Conservation (phyloP, 2,888 invertebrate species). For the Clostera curtula region DNA sequence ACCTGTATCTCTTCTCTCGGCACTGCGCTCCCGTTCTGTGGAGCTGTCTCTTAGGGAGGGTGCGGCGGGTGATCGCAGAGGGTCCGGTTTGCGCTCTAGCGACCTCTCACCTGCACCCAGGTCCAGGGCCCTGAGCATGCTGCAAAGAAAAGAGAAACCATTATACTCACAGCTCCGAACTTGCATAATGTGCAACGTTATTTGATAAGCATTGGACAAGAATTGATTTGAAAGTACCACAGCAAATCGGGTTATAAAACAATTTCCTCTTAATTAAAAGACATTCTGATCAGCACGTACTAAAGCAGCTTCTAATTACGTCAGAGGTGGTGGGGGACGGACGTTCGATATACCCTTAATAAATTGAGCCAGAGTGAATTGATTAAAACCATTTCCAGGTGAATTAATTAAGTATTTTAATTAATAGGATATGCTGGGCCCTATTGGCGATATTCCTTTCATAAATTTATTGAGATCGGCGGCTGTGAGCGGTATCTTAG, state of each 20-base stretch:
- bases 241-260: no score
- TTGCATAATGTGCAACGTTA: no score
- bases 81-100: slow-evolving; percentile 61
- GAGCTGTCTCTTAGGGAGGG: slow-evolving; percentile 44
- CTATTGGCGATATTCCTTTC: slow-evolving; percentile 75
- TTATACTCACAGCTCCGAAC: no score
- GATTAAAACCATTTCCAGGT: slow-evolving; percentile 73
- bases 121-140: slow-evolving; percentile 87
- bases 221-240: no score
- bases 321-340: slow-evolving; percentile 19
- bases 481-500: slow-evolving; percentile 53
- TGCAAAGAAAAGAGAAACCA: slow-evolving; percentile 51
- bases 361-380: slow-evolving; percentile 68
- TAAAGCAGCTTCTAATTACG: slow-evolving; percentile 19
- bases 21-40: slow-evolving; percentile 51
- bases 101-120: slow-evolving; percentile 52
- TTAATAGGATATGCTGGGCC: slow-evolving; percentile 72
- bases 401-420: slow-evolving; percentile 75
- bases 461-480: slow-evolving; percentile 72
- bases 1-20: slow-evolving; percentile 62
- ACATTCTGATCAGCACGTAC: slow-evolving; percentile 6
- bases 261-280: background rate
- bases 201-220: no score
- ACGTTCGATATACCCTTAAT: slow-evolving; percentile 60
- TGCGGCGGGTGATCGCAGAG: slow-evolving; percentile 62